Base-by-base conservation (phyloP, 2,797 vertebrate genomes). In the Poeciliopsis infans region DNA sequence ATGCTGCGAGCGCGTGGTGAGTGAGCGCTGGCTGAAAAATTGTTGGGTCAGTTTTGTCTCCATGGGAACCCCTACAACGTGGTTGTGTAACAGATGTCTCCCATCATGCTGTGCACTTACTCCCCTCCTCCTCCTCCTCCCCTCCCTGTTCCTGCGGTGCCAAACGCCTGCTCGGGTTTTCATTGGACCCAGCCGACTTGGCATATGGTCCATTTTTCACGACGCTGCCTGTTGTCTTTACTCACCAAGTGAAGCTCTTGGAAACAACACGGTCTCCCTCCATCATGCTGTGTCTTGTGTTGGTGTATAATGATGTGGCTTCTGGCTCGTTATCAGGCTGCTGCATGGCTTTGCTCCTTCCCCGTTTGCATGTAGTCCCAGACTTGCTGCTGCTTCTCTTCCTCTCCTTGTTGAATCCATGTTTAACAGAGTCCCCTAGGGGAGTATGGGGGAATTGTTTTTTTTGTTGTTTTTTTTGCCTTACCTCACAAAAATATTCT, bases 1-100 rank as follows among this genome's bases (percentile, higher is more conserved):
- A 95, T 96, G 96, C 96, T 95, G 96, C 95, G 96, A 96, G 96
- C 94, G 95, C 81, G 96, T 96, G 96, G 96, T 95, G 94, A 98
- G 98, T 98, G 97, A 97, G 97, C 25, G 77, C 79, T 97, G 78
- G 79, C 77, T 82, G 70, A 85, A 46, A 78, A 73, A 72, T 36
- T 81, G 78, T 39, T 12, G 72, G 72, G 64, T 83, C 25, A 61
- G 91, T 94, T 95, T 94, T 92, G 96, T 92, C 87, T 94, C 95
- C 96, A 96, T 97, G 96, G 97, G 96, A 95, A 95, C 94, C 43
- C 57, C 91, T 88, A 55, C 87, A 89, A 91, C 78, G 76, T 93
- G 92, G 90, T 69, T 41, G 66, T 88, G 85, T 90, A 93, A 91
- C 93, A 94, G 93, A 91, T 94, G 93, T 91, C 91, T 72, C 88